phyloP scores from a whole-genome alignment of 2,113 vertebrate species.

The Saguinus midas region DNA sequence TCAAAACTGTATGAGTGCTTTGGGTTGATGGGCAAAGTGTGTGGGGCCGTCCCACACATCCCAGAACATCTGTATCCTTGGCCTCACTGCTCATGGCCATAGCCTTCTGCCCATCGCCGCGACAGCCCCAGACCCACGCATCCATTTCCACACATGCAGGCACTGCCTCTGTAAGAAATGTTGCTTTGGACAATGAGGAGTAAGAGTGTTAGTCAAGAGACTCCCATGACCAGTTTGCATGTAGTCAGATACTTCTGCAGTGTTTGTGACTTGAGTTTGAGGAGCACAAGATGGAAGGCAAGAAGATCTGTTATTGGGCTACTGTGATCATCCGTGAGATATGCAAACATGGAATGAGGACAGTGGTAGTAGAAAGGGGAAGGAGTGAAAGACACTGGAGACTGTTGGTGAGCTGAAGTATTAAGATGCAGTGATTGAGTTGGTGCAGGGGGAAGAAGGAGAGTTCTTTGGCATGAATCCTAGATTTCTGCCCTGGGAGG shows the following conservation, averaged over 20 bases:
- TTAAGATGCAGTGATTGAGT: not conserved
- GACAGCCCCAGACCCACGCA: not conserved
- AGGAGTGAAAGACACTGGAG: not conserved
- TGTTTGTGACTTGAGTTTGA: not conserved
- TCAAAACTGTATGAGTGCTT: not conserved
- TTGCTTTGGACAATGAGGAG: not conserved
- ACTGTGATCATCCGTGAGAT: accelerated
- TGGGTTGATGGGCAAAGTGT: not conserved
- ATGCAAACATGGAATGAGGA: not conserved
- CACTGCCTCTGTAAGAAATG: accelerated
- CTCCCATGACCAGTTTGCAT: accelerated
- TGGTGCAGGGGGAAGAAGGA: not conserved
- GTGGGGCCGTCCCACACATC: accelerated
- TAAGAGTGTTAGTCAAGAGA: not conserved
- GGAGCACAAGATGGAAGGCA: not conserved
- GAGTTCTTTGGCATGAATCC: no score
- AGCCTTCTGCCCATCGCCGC: no score
- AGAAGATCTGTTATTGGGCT: accelerated
- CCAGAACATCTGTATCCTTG: not conserved
- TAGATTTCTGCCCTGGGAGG: no score
- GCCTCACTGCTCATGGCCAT: not conserved
- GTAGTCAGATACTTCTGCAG: not conserved
- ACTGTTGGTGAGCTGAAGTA: not conserved
- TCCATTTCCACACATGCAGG: not conserved
- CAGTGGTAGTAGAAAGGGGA: accelerated